A percentile compares a stretch with the other conserved stretches of the same genome.
Conservation (phyloP, 2,888 invertebrate genomes). For the Trachelus troglodyta region DNA sequence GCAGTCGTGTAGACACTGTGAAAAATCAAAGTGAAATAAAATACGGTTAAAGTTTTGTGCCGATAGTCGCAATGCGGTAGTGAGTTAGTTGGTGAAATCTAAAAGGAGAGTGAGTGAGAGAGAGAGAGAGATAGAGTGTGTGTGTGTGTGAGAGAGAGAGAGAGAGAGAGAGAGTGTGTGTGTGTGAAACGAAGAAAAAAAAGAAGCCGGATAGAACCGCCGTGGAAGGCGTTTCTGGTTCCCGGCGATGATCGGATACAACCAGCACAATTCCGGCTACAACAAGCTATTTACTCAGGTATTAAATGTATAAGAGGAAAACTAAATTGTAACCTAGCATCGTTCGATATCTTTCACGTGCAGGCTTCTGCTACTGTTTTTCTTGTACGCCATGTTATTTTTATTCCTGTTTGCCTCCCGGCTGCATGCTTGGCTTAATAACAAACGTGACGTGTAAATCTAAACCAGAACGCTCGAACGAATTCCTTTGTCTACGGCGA, state of each 20-base stretch:
- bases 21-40: background rate
- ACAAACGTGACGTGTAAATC: background rate
- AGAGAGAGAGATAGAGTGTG: background rate
- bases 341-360: background rate
- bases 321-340: background rate
- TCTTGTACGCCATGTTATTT: background rate
- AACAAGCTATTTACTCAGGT: conserved; percentile 89
- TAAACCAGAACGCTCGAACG: background rate
- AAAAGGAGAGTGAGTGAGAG: background rate
- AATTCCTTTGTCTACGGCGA: background rate
- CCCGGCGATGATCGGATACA: conserved; percentile 78
- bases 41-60: background rate
- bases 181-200: conserved; percentile 28
- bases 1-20: background rate
- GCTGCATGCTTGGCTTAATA: background rate
- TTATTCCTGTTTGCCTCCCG: background rate
- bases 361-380: background rate
- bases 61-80: conserved; percentile 5
- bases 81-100: background rate
- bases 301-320: conserved; percentile 32
- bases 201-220: conserved; percentile 33
- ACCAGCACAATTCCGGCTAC: conserved; percentile 81
- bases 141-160: conserved; percentile 12
- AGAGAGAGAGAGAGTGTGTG: conserved; percentile 5
- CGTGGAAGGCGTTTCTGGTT: conserved; percentile 13